Base-by-base conservation (phyloP, 1,140 invertebrate species). In the Heterodera schachtii region DNA sequence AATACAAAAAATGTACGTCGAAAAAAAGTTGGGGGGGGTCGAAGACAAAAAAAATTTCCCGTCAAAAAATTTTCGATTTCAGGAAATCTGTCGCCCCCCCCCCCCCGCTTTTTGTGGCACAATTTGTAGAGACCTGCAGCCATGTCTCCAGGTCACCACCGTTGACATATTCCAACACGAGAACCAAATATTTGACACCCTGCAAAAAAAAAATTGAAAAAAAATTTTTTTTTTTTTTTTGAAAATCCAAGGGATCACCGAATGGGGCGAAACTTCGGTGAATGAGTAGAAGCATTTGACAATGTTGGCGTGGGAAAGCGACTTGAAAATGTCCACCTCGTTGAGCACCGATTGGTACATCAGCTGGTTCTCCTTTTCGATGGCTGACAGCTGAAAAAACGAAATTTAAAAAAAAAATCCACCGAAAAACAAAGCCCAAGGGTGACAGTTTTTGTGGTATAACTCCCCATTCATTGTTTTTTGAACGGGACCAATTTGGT, bases 111-210 rank as follows among this genome's bases (percentile, higher is more conserved):
- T 31, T 31, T n/a, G n/a, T n/a, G n/a, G 31, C 31, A 31, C 2
- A 52, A 52, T 52, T 52, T n/a, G n/a, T n/a, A n/a, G n/a, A 81
- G 8, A 81, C 80, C 80, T 49, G 47, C 52, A 81, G 73, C 9
- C n/a, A 81, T 3, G 21, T 31, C 66, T 82, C 57, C 60, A 82
- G 71, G 73, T 82, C 81, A n/a, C 81, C 78, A 8, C 81, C 81
- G 49, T 74, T 64, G 44, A 82, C 46, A n/a, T 82, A 82, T 43
- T 82, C 81, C 67, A 82, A 82, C 49, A 82, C 81, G 3, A 82
- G 21, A 11, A 82, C 80, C 19, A 82, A 66, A 31, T 79, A 70
- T 21, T 46, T 81, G 44, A 31, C 69, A 44, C 69, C 41, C 67
- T 47, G 44, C 46, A 73, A 52, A n/a, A 7, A 52, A 31, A 47